Evolutionary conservation across 2,113 vertebrate genomes (phyloP), one percentile per base, ranked within the genome.

Genomic region (Pagrus major): DNA sequence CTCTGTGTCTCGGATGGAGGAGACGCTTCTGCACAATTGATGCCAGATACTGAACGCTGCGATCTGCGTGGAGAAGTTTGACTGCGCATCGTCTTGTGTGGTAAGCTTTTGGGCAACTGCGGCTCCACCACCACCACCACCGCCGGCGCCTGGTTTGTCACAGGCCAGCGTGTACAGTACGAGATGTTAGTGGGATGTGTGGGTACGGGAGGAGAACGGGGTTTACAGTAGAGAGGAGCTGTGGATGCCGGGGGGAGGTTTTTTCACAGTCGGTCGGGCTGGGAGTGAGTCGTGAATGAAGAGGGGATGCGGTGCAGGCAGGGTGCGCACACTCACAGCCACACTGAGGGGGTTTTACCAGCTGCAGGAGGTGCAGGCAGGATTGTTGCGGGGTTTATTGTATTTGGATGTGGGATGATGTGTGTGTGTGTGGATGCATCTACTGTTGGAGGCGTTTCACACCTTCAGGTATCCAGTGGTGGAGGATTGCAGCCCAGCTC

Each of bases 81-180:
- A 88, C 75, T 85, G 81, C 82, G 87, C 90, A 76, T 72, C 85
- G 85, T 90, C 85, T 80, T 82, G 85, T 82, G 91, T 71, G 92
- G 92, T 93, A 89, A 93, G 91, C 65, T 80, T 46, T n/a, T n/a
- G n/a, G 88, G 55, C 25, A 70, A 68, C 75, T 83, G 80, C 84
- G 64, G 60, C 73, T 58, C n/a, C n/a, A n/a, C n/a, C n/a, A n/a
- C n/a, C n/a, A n/a, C n/a, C n/a, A n/a, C n/a, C n/a, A n/a, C n/a
- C n/a, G n/a, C n/a, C n/a, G n/a, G n/a, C n/a, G n/a, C n/a, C n/a
- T n/a, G n/a, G n/a, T n/a, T n/a, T n/a, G n/a, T n/a, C n/a, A 54
- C 6, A 80, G 76, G 70, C 72, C 81, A 31, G 71, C 18, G 56
- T 59, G 29, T n/a, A n/a, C 58, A 55, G 47, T 46, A 18, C 5